A percentile compares a stretch with the other conserved stretches of the same genome.
These are phyloP conservation scores for Pilophorus perplexus DNA, from an alignment of 2,888 invertebrate genomes.

Conservation along the genomic window DNA sequence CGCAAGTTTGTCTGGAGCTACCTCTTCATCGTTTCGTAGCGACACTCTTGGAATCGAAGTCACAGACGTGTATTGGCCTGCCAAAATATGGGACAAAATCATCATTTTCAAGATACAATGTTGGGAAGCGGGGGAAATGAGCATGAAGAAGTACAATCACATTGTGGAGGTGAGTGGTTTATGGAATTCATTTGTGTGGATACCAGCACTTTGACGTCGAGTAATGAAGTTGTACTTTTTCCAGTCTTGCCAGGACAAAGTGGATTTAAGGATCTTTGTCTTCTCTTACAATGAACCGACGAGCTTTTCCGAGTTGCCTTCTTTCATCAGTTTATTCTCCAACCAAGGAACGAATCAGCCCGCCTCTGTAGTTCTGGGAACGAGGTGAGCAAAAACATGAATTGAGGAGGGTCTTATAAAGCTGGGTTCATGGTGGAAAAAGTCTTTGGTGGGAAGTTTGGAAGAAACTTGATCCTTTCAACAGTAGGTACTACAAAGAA, in stretches of 20 bases:
- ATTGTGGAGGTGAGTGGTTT: conserved; percentile 56
- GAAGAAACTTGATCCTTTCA: too few relatives aligned
- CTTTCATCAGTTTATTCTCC: conserved; percentile 55
- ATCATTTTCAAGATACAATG: conserved; percentile 59
- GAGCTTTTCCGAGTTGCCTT: conserved; percentile 56
- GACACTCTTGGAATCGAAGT: conserved; percentile 58
- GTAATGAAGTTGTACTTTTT: too few relatives aligned
- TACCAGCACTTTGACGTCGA: not conserved
- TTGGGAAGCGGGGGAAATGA: conserved; percentile 60
- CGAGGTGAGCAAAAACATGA: conserved; percentile 58
- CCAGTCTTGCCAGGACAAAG: conserved; percentile 58
- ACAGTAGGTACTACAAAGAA: too few relatives aligned
- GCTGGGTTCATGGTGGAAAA: too few relatives aligned
- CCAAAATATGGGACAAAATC: conserved; percentile 57
- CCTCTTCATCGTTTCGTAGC: conserved; percentile 52
- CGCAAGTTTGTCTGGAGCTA: conserved; percentile 56
- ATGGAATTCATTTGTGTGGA: not conserved
- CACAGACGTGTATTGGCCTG: conserved; percentile 59
- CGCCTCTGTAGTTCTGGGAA: conserved; percentile 57
- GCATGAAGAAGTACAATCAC: conserved; percentile 59
- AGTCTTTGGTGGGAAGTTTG: too few relatives aligned
- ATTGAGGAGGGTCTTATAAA: too few relatives aligned
- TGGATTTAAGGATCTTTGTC: conserved; percentile 57
- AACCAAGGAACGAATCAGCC: conserved; percentile 53
- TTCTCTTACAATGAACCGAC: conserved; percentile 58